Evolutionary conservation across 2,888 invertebrate species (phyloP), one percentile per base, ranked within the genome.

Genomic region (Melieria picta): DNA sequence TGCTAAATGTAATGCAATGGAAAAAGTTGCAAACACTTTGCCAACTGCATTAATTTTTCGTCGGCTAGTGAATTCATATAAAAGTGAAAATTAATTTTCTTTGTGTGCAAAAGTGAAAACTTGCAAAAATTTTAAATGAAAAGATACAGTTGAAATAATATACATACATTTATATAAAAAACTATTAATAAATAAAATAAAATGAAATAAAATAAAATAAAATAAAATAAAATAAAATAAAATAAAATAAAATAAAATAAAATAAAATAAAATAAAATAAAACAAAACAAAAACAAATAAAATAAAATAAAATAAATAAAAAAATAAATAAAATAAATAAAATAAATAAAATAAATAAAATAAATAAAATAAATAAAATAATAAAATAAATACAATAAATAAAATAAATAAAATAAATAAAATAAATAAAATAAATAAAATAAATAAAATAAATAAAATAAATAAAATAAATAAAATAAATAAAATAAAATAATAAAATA

Each of bases 371-470:
- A 16, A 57, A 30, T 30, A 57, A 57, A 57, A 30, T 46, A 5
- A 43, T 11, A 55, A 57, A 57, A 30, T 13, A 30, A 30, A 30
- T 30, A 30, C 1, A 30, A 30, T 30, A 30, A 30, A 30, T 30
- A 30, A 45, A 45, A 13, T 46, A 10, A 4, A 3, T 13, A 61
- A 43, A n/a, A 50, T 46, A 48, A 45, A 7, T 10, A 65, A 43
- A 45, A 45, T 45, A 57, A 48, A 60, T 60, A 48, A 52, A 11
- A 16, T 65, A 11, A 4, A 50, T 48, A 64, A 64, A 47, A 50
- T 48, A 48, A 65, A 7, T 5, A 66, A 52, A 50, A 11, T 61
- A 71, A 69, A 6, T 55, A 69, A 52, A 71, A 55, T 57, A 57
- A 57, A 30, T 30, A 30, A 30, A 30, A 30, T 30, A 30, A 30